These are phyloP conservation scores for Rattus norvegicus DNA, from an alignment of 2,113 vertebrate genomes.

Conservation along the genomic window GRCr8 NC_086019.1:183829001-183829500, in stretches of 20 bases:
- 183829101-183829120: neutral
- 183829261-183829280: neutral
- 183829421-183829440: neutral
- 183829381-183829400: neutral
- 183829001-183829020: neutral
- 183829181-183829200: neutral
- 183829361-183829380: neutral
- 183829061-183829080: neutral
- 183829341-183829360: neutral
- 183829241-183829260: too few species aligned
- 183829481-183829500: neutral
- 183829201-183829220: neutral
- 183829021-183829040: neutral
- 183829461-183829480: neutral
- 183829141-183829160: neutral
- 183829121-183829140: neutral
- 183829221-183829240: neutral
- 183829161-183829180: neutral
- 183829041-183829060: neutral
- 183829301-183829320: neutral
- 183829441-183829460: neutral
- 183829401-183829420: neutral
- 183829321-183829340: neutral
- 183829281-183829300: neutral
- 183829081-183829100: neutral